These are phyloP conservation scores for Ditula angustiorana DNA, from an alignment of 2,888 invertebrate genomes.

Conservation along the genomic window DNA sequence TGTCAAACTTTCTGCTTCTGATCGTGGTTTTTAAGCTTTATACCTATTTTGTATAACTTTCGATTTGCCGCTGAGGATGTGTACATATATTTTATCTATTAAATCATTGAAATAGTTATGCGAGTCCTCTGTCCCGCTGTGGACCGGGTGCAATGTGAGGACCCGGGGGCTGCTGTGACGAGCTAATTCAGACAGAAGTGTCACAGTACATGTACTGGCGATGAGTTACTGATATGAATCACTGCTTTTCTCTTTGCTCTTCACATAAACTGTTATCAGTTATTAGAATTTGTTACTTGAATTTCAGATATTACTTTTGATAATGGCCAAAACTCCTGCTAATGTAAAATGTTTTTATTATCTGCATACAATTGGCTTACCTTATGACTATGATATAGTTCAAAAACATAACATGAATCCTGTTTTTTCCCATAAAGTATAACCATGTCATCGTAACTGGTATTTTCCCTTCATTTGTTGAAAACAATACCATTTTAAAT, in stretches of 20 bases:
- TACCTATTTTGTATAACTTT: constrained; percentile 72
- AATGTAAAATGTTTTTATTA: neutral
- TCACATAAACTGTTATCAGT: constrained; percentile 23
- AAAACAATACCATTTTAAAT: neutral
- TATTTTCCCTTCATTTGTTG: neutral
- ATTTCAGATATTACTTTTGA: constrained; percentile 8
- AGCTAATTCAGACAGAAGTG: neutral
- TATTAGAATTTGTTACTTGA: constrained; percentile 6
- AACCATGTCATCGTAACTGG: neutral
- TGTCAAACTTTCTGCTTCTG: constrained; percentile 61
- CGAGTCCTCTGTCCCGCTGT: constrained; percentile 57
- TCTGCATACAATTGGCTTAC: neutral
- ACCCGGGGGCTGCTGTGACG: neutral
- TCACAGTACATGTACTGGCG: neutral
- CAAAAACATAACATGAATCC: too few relatives aligned
- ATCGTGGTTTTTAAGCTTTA: constrained; percentile 75
- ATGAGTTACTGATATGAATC: constrained; percentile 27
- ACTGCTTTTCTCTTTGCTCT: constrained; percentile 36
- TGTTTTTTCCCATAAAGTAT: too few relatives aligned
- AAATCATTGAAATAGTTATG: constrained; percentile 64
- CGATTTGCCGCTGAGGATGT: constrained; percentile 59
- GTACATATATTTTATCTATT: constrained; percentile 71
- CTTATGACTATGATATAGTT: neutral
- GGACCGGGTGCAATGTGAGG: constrained; percentile 38
- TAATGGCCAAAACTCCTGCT: too few relatives aligned